Conservation (phyloP, 2,113 vertebrate genomes). For the Vidua macroura region DNA sequence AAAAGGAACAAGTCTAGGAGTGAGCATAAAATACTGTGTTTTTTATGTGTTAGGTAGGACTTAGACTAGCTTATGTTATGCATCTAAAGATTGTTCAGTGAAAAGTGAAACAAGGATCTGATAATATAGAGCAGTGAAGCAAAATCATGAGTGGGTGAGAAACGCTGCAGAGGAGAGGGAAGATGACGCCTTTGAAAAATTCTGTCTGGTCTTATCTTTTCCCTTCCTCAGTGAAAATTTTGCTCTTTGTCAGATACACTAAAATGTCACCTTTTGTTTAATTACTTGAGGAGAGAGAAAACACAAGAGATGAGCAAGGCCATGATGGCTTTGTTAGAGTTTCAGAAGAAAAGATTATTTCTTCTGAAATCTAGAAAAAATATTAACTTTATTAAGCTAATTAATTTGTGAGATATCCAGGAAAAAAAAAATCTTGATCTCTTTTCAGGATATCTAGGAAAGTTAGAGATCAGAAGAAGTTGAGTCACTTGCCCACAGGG, state of each 20-base stretch:
- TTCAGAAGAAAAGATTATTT: neutral
- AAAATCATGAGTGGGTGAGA: neutral
- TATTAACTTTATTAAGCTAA: neutral
- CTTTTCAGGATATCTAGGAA: neutral
- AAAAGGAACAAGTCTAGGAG: neutral
- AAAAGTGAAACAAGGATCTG: neutral
- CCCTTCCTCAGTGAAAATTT: neutral
- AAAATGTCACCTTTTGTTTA: neutral
- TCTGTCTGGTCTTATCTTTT: neutral
- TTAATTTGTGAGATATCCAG: neutral
- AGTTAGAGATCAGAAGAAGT: neutral
- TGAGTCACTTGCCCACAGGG: neutral
- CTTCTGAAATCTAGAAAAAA: neutral
- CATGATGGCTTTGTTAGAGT: neutral
- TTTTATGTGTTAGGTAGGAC: neutral
- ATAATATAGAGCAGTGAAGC: neutral
- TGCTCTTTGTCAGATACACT: neutral
- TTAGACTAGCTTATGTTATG: neutral
- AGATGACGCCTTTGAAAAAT: neutral
- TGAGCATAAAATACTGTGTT: accelerated
- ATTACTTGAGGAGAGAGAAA: neutral
- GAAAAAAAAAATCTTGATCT: neutral
- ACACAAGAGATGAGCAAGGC: neutral
- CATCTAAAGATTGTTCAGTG: neutral
- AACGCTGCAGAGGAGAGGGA: neutral